These are phyloP conservation scores for Novumbra hubbsi DNA, from an alignment of 2,797 vertebrate species.

Conservation along the genomic window DNA sequence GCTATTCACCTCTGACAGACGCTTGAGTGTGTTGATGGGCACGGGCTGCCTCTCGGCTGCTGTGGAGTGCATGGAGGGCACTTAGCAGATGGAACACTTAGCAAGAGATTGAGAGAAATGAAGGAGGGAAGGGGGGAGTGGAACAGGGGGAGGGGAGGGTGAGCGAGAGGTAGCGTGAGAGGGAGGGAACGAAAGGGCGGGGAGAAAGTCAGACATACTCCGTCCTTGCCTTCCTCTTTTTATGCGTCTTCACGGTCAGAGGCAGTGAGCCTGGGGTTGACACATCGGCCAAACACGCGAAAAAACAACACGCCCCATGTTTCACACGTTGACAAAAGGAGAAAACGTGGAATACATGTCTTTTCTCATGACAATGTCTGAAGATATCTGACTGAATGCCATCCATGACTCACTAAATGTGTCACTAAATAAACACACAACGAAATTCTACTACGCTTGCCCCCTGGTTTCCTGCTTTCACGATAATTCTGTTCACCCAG, in stretches of 20 bases:
- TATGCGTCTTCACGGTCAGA: conserved; percentile 13
- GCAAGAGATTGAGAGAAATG: conserved; percentile 28
- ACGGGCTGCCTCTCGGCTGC: conserved; percentile 21
- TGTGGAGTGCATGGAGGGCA: conserved; percentile 38
- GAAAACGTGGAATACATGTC: conserved; percentile 18
- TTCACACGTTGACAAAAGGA: too few species aligned
- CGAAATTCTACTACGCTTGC: conserved; percentile 43
- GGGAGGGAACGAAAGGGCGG: neutral
- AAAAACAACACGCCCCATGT: conserved; percentile 15
- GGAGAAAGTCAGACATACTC: neutral
- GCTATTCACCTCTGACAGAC: conserved; percentile 55
- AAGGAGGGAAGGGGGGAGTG: neutral
- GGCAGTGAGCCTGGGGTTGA: neutral
- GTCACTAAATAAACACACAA: conserved; percentile 47
- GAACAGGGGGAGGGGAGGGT: neutral
- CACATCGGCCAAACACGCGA: conserved; percentile 31
- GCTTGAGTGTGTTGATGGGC: conserved; percentile 55
- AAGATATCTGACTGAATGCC: conserved; percentile 35
- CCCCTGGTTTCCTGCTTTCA: conserved; percentile 19
- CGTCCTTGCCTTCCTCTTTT: conserved; percentile 19
- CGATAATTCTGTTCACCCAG: conserved; percentile 35
- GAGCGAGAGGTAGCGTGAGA: neutral
- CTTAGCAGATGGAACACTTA: conserved; percentile 46
- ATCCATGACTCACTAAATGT: conserved; percentile 38
- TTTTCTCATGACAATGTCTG: conserved; percentile 41